Base-by-base conservation (phyloP, 2,113 vertebrate genomes). In the Amazona vittata region DNA sequence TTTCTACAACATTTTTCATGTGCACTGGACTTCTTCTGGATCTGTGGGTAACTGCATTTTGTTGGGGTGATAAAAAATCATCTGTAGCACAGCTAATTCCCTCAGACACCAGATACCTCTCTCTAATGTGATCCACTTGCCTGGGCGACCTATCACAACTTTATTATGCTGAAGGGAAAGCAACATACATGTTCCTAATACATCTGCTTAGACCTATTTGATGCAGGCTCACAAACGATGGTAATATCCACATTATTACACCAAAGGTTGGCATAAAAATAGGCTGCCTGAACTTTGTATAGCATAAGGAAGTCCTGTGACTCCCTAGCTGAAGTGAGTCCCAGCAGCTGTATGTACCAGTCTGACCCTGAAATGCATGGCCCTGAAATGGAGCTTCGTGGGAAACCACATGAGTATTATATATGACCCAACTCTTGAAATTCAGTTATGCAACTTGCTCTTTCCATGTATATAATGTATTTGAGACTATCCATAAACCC, bases 381-480 rank as follows among this genome's bases (percentile, higher is more conserved):
- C 26, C 39, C 37, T 82, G 83, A 89, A 91, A 75, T 8, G 1
- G 26, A 88, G 28, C 18, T 62, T 43, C 17, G 4, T 80, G 41
- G 17, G 31, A 75, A 88, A 60, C 4, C 1, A 43, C 31, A 53
- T 49, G 17, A 3, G 2, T 43, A 24, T 55, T 83, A 47, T 43
- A 21, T 19, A 67, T 0, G 1, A 71, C 5, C 0, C 0, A 0
- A 19, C 15, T 63, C n/a, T 29, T 33, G 18, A 83, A 37, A 74
- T 57, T 43, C 26, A 78, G 15, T 75, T 86, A 39, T n/a, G 33
- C 20, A 55, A 22, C 10, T 67, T 53, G 12, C 7, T 67, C n/a
- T 39, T 83, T 57, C 37, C 50, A 55, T 4, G 0, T 28, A 50
- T 2, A 1, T 55, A 55, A 13, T 3, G 1, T 35, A 63, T 64